Percentiles rank a stretch among this genome's conserved stretches.
Evolutionary conservation across 2,888 invertebrate genomes (phyloP).

Genomic region (Megaustenia siamemsis): DNA sequence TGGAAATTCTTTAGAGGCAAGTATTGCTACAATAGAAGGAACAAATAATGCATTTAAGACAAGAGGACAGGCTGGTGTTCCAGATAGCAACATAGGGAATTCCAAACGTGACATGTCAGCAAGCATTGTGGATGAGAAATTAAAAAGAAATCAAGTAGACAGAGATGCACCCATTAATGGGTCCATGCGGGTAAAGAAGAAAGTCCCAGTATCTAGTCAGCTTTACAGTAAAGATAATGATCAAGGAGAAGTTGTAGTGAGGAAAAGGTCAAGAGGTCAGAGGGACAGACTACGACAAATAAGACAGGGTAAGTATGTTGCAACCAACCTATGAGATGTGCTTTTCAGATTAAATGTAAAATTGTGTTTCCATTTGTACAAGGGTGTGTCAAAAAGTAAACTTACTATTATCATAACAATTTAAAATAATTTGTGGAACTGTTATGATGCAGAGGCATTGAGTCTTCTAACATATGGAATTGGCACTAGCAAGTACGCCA

Average conservation of each 20-base stretch:
- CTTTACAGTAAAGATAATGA: conserved; percentile 46
- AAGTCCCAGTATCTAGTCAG: conserved; percentile 46
- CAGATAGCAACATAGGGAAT: neutral
- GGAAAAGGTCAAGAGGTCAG: conserved; percentile 57
- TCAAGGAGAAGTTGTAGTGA: conserved; percentile 49
- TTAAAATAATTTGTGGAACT: too few relatives aligned
- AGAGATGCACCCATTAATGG: conserved; percentile 8
- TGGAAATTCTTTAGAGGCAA: conserved; percentile 49
- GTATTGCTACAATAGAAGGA: conserved; percentile 45
- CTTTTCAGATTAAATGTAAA: too few relatives aligned
- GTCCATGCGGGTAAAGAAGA: neutral
- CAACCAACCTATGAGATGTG: too few relatives aligned
- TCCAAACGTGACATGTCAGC: neutral
- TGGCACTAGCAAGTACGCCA: too few relatives aligned
- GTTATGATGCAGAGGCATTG: too few relatives aligned
- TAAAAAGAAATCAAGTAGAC: neutral
- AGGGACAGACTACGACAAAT: conserved; percentile 56
- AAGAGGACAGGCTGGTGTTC: neutral
- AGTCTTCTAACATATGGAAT: too few relatives aligned
- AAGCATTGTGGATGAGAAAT: conserved; percentile 3
- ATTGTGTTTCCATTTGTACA: too few relatives aligned
- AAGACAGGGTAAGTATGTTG: conserved; percentile 52
- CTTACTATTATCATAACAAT: too few relatives aligned
- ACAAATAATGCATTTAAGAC: conserved; percentile 29
- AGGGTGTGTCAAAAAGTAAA: too few relatives aligned